Evolutionary conservation across 1,140 invertebrate genomes (phyloP), one percentile per base, ranked within the genome.

Genomic region (Diachasmimorpha longicaudata): DNA sequence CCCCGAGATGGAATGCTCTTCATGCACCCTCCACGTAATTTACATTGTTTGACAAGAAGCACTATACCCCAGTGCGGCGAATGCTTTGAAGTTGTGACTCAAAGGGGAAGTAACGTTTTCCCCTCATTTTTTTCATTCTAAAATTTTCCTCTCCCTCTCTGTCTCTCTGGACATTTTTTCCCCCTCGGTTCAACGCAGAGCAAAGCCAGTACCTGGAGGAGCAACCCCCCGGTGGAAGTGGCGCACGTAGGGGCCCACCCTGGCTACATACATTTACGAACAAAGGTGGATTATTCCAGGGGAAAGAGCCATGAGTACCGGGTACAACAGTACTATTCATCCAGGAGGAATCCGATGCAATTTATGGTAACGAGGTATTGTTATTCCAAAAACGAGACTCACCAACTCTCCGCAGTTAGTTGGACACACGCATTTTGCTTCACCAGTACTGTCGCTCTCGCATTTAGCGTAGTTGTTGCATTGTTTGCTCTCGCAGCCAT

Each of bases 401-500:
- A 95, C 95, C 88, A 91, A 87, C 79, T 93, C 91, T 72, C 92
- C 90, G 86, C 96, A 97, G 76, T 92, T 91, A 76, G 91, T 89
- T 0, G 95, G 95, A 86, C 96, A 97, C 37, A 95, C 91, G 85
- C 96, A 98, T 69, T 92, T 92, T 0, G 94, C 93, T 82, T 93
- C 92, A 0, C 93, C 93, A n/a, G 89, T 87, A 10, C 91, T 92
- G 84, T 95, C 93, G 74, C 92, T 94, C 83, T 96, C 94, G 86
- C 96, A 98, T 23, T 93, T 90, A 0, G 93, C 91, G 85, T 97
- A 96, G 87, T 92, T 93, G 58, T 97, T 94, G 86, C 96, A 98
- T 82, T 94, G 94, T 81, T 94, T 95, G 77, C 93, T 94, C 83
- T 96, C 95, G 87, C 96, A 98, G 31, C 95, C 95, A 90, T 96